These are phyloP conservation scores for Lucinisca nassula DNA, from an alignment of 2,888 invertebrate species.

Conservation along the genomic window DNA sequence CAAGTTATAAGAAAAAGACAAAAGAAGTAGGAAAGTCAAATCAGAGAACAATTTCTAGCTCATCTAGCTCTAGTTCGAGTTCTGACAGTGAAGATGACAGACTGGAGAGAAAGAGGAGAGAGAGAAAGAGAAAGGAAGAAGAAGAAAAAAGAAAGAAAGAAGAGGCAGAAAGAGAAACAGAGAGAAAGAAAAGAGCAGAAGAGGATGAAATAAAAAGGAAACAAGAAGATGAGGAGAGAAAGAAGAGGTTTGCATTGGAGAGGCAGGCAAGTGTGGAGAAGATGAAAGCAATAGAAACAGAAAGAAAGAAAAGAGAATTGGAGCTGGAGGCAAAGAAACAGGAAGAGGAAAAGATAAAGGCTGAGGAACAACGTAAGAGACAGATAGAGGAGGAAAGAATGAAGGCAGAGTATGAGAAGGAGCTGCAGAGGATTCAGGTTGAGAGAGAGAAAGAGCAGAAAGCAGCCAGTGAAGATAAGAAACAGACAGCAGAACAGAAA, in stretches of 20 bases:
- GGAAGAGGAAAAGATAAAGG: conserved; percentile 31
- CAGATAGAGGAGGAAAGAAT: conserved; percentile 46
- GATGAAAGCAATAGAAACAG: conserved; percentile 20
- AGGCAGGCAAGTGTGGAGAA: conserved; percentile 31
- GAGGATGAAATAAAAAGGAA: conserved; percentile 28
- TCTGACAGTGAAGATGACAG: conserved; percentile 41
- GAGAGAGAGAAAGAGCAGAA: conserved; percentile 8
- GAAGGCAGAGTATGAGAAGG: conserved; percentile 39
- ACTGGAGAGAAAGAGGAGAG: conserved; percentile 16
- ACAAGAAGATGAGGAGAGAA: conserved; percentile 26
- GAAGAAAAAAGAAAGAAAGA: conserved; percentile 45
- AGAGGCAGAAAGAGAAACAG: conserved; percentile 22
- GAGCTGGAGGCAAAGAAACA: conserved; percentile 27
- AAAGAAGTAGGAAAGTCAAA: not conserved
- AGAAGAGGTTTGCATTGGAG: conserved; percentile 31
- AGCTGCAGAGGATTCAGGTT: conserved; percentile 41
- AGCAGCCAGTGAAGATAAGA: not conserved
- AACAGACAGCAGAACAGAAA: too few relatives aligned
- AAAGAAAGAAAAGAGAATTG: conserved; percentile 36
- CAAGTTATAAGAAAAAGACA: not conserved
- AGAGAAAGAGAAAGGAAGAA: conserved; percentile 34
- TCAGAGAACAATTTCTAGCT: conserved; percentile 5
- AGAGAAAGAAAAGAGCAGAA: conserved; percentile 25
- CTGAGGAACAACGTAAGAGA: conserved; percentile 37
- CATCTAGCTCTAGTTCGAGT: conserved; percentile 26